Evolutionary conservation across 2,888 invertebrate genomes (phyloP), one percentile per base, ranked within the genome.

Genomic region (Thysanoteuthis rhombus): DNA sequence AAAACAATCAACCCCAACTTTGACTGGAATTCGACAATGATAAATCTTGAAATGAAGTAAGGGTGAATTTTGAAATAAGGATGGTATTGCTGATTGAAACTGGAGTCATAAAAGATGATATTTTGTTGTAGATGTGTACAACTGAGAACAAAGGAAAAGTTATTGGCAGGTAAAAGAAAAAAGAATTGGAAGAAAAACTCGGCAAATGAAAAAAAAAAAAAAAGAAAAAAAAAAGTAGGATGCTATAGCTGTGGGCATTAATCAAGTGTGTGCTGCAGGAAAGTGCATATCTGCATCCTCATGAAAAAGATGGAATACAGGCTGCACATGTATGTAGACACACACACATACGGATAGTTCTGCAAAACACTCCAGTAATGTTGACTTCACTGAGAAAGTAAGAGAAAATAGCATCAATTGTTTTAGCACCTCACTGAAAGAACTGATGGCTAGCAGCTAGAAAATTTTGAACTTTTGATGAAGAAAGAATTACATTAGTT

Each of bases 211-310:
- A 25, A 32, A 25, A 32, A 32, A 8, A 8, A 6, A 32, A 28
- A 58, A 19, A 16, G 45, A 45, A 45, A 16, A 52, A 52, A 52
- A 52, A 52, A 25, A 52, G 52, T 52, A 52, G 52, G 75, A 75
- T n/a, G 75, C n/a, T 75, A 75, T 75, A 75, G 75, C 75, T 75
- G n/a, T 75, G 75, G 75, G 75, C 75, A 75, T 75, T 75, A 75
- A 75, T 75, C 75, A 75, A 75, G 75, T 75, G 75, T 75, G n/a
- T 75, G 75, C 75, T 75, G 75, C 75, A 75, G n/a, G n/a, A n/a
- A 75, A 75, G 36, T 75, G n/a, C 75, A 75, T 75, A 75, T 75
- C 75, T n/a, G n/a, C n/a, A 75, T 75, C 16, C 75, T n/a, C n/a
- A 75, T n/a, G n/a, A 75, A 75, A 75, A 75, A 52, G 52, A 52